Conservation (phyloP, 2,797 vertebrate species). For the Tenualosa ilisha region DNA sequence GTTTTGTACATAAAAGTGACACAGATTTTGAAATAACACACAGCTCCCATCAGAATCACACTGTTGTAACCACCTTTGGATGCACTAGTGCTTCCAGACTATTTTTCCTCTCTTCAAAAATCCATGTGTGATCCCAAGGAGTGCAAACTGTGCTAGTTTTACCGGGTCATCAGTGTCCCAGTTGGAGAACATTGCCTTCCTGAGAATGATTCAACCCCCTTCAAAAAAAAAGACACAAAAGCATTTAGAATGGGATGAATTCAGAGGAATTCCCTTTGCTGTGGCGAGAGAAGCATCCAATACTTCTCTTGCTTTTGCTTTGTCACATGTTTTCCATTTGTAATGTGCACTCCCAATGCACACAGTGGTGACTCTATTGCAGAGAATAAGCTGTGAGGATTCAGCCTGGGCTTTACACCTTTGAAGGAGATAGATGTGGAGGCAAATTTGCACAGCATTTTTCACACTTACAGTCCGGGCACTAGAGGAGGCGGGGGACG, state of each 20-base stretch:
- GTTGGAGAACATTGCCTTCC: constrained; percentile 17
- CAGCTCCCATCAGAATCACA: not conserved
- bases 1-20: not conserved
- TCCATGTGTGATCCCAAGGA: not conserved
- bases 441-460: constrained; percentile 16
- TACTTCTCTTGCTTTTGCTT: constrained; percentile 3
- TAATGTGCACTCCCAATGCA: not conserved
- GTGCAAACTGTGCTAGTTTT: constrained; percentile 16
- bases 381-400: not conserved
- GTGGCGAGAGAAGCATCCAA: not conserved
- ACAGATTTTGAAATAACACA: not conserved
- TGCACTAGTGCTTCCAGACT: not conserved
- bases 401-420: constrained; percentile 31
- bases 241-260: not conserved
- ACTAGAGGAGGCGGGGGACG: not conserved
- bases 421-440: constrained; percentile 28
- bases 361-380: not conserved
- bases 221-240: not conserved
- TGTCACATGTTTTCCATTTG: not conserved
- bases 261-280: not conserved
- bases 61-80: not conserved
- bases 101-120: not conserved
- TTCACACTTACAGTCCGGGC: constrained; percentile 13
- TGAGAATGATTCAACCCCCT: not conserved
- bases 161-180: constrained; percentile 23